These are phyloP conservation scores for Sinocyclocheilus rhinocerous DNA, from an alignment of 2,113 vertebrate species.

Conservation along the genomic window DNA sequence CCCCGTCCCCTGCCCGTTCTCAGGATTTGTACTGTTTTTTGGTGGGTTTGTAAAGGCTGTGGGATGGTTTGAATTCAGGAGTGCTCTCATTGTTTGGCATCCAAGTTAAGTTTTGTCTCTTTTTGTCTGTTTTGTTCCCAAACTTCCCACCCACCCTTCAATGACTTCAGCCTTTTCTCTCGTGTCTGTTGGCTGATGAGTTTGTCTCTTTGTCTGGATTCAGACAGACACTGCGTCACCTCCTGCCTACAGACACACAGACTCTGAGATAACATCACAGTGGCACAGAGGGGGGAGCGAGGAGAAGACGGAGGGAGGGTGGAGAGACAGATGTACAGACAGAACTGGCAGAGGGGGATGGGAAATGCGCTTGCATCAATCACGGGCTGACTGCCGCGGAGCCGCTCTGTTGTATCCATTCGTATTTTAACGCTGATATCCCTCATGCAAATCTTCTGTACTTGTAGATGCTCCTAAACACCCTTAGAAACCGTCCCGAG, in stretches of 20 bases:
- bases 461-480: not conserved
- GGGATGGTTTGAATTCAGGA: slow-evolving; percentile 66
- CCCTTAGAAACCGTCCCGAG: not conserved
- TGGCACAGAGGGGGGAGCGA: slow-evolving; percentile 65
- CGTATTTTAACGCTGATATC: slow-evolving; percentile 66
- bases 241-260: slow-evolving; percentile 84
- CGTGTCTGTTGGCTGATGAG: slow-evolving; percentile 79
- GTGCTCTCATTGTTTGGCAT: slow-evolving; percentile 69
- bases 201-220: slow-evolving; percentile 82
- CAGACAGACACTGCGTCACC: slow-evolving; percentile 86
- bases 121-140: slow-evolving; percentile 76
- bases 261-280: slow-evolving; percentile 82
- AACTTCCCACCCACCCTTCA: slow-evolving; percentile 17
- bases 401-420: slow-evolving; percentile 68
- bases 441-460: slow-evolving; percentile 32
- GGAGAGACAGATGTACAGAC: slow-evolving; percentile 83
- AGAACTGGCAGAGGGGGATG: slow-evolving; percentile 72
- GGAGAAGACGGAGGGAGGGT: slow-evolving; percentile 36
- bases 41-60: slow-evolving; percentile 27
- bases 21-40: slow-evolving; percentile 48
- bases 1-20: not conserved
- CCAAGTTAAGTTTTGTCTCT: slow-evolving; percentile 76
- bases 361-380: slow-evolving; percentile 77
- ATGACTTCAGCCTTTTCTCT: slow-evolving; percentile 53
- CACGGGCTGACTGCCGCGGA: slow-evolving; percentile 68